Conservation (phyloP, 2,797 vertebrate genomes). For the Lagorchestes hirsutus region DNA sequence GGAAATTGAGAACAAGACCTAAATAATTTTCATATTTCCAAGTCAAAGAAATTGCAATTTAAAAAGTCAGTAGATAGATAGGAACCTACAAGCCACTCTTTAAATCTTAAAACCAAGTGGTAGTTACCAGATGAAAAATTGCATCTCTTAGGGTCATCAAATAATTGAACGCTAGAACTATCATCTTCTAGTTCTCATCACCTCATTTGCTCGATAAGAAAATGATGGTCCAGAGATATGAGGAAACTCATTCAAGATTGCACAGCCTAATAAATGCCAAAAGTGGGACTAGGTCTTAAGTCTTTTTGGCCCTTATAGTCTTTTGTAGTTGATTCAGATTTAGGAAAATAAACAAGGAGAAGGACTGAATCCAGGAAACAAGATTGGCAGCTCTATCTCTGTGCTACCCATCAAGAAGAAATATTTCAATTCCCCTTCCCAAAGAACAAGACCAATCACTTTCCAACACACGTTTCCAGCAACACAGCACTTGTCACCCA, state of each 20-base stretch:
- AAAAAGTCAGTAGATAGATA: not conserved
- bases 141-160: not conserved
- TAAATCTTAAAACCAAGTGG: not conserved
- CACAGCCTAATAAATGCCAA: not conserved
- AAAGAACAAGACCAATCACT: conserved; percentile 43
- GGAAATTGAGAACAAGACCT: not conserved
- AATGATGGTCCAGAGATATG: not conserved
- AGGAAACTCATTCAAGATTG: conserved; percentile 12
- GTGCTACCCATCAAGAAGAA: conserved; percentile 39
- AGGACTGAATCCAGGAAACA: not conserved
- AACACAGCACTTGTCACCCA: conserved; percentile 34
- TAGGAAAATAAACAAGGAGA: not conserved
- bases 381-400: conserved; percentile 9
- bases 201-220: conserved; percentile 1
- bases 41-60: not conserved
- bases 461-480: conserved; percentile 42
- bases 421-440: conserved; percentile 15
- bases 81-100: not conserved
- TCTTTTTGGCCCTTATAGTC: not conserved
- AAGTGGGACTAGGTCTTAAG: not conserved
- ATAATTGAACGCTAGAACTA: not conserved
- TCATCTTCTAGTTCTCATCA: not conserved
- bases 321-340: not conserved
- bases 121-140: not conserved
- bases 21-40: not conserved